Conservation (phyloP, 1,140 invertebrate genomes). For the Teleogryllus occipitalis region DNA sequence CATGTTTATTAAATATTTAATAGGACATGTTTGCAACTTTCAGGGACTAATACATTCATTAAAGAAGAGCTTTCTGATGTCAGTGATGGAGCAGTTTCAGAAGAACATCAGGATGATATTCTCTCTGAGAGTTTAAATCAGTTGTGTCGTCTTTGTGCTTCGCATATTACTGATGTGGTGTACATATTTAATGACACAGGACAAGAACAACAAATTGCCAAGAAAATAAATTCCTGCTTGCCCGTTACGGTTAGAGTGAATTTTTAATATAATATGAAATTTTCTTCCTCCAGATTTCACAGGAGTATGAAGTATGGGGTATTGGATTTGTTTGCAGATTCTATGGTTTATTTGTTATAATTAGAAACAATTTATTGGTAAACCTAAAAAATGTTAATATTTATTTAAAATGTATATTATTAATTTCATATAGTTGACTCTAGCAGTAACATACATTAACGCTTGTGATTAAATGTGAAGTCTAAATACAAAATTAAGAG, state of each 20-base stretch:
- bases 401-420: background rate
- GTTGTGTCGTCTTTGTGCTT: constrained; percentile 17
- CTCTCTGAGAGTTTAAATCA: background rate
- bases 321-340: background rate
- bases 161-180: constrained; percentile 1
- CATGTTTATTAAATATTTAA: background rate
- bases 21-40: background rate
- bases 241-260: constrained; percentile 14
- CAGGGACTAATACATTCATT: background rate
- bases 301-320: background rate
- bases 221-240: constrained; percentile 19
- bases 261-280: background rate
- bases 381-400: background rate
- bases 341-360: background rate
- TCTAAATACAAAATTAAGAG: too few species aligned
- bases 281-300: background rate
- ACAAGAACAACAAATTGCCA: constrained; percentile 15
- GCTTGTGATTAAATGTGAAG: too few species aligned
- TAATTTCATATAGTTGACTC: background rate
- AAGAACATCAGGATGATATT: background rate
- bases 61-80: background rate
- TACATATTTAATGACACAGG: constrained; percentile 13
- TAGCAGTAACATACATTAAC: background rate
- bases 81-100: background rate
- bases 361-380: background rate